Conservation (phyloP, 2,888 invertebrate genomes). For the Aricia artaxerxes region DNA sequence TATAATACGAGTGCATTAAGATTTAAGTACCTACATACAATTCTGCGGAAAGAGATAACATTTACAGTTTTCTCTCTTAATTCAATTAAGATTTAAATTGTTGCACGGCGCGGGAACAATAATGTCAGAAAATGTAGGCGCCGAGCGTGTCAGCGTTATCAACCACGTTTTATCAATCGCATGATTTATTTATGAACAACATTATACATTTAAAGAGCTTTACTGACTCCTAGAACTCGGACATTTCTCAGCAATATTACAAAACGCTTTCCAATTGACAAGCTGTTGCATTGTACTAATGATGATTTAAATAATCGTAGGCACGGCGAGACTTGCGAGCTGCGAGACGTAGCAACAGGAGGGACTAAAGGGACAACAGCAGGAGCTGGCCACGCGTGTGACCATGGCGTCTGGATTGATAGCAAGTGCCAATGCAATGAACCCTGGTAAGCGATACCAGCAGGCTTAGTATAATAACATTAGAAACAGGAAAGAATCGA, state of each 20-base stretch:
- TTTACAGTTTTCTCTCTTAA: background rate
- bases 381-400: background rate
- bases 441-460: background rate
- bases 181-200: constrained; percentile 17
- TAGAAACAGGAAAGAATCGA: too few species aligned
- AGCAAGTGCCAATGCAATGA: background rate
- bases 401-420: background rate
- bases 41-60: background rate
- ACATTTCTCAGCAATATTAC: background rate
- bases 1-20: too few species aligned
- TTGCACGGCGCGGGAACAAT: constrained; percentile 10
- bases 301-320: background rate
- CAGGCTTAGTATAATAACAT: too few species aligned
- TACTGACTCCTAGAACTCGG: background rate
- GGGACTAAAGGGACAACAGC: background rate
- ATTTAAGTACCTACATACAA: too few species aligned
- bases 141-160: constrained; percentile 4
- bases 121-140: background rate
- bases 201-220: background rate
- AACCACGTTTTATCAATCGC: constrained; percentile 14
- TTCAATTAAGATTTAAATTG: background rate
- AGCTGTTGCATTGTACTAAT: background rate
- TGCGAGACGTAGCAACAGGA: background rate
- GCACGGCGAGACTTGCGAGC: background rate
- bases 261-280: background rate